Base-by-base conservation (phyloP, 1,140 invertebrate genomes). In the Sminthurides bifidus region DNA sequence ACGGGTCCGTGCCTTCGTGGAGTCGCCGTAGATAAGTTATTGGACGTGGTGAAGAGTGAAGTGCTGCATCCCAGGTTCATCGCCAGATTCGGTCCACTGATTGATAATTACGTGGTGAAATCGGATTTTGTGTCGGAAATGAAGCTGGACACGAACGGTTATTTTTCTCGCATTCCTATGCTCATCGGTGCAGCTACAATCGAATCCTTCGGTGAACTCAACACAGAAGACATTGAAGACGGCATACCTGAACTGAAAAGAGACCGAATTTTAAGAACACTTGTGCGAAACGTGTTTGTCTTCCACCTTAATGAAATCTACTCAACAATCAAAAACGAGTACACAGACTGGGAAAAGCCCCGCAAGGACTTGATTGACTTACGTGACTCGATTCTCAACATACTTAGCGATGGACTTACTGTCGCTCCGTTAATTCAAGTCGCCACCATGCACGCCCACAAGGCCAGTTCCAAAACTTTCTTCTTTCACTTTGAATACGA, bases 301-400 rank as follows among this genome's bases (percentile, higher is more conserved):
- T 91, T 84, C 71, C 87, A 91, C 73, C 76, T 89, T 52, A 88
- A 90, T 71, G 87, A 90, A 72, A 91, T 89, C 65, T 90, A 85
- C 73, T 87, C 86, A 19, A 87, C 87, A 27, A 74, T 92, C 48
- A 85, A 87, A 71, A 92, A 92, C 69, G 88, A 92, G 69, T 92
- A 92, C 72, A 92, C 87, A 41, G 87, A 92, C 69, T 92, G 88
- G 88, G 87, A 89, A 68, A 78, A 82, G 63, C 78, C 84, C 59
- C 71, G 82, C 62, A 59, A 59, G 31, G 63, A 65, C 44, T 61
- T 65, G 38, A 82, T 70, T 2, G 67, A 79, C 66, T 80, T 84
- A 12, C 72, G 84, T n/a, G 84, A 86, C 69, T 80, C 81, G 29
- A 81, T 82, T 6, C 69, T 84, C 31, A 71, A 79, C 66, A 79